Evolutionary conservation across 2,113 vertebrate genomes (phyloP), one percentile per base, ranked within the genome.

Genomic region (Vidua macroura): DNA sequence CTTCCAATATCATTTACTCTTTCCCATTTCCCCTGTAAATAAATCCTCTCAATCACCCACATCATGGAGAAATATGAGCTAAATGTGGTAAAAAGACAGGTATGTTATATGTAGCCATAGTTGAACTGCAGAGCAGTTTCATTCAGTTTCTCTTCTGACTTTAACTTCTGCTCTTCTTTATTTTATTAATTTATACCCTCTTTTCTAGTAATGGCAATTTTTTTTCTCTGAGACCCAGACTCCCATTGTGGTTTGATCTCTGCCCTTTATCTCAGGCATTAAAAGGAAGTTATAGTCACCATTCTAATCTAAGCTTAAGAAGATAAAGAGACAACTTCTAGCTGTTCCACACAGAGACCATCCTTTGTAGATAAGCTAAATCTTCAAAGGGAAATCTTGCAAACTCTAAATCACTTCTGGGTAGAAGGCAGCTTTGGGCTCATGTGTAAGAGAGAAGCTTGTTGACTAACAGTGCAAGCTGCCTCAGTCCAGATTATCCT

Each of bases 371-470:
- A 88, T 87, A 92, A 88, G 56, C 25, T 75, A 60, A 83, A 83
- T 58, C 73, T 96, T 95, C 67, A 83, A 83, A 93, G 72, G 56
- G 44, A 88, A 92, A 46, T 88, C 22, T 59, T 75, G 60, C n/a
- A 86, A 77, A 93, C 43, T 48, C 24, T 53, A 87, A 73, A 48
- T 60, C 51, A 41, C 15, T 64, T 24, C 6, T 87, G 83, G 55
- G 39, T 41, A 74, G 63, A 60, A 92, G 37, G 41, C 56, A 86
- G 68, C 48, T 96, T 68, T 49, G 64, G 41, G 52, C 15, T 94
- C n/a, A n/a, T 24, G 14, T 46, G 52, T 78, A 78, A 92, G 49
- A 74, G 44, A 72, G 25, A 64, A 94, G 24, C 39, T 63, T 93
- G 64, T 13, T 67, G 70, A 93, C 82, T 53, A 90, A 68, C 17